Evolutionary conservation across 2,888 invertebrate genomes (phyloP).

Genomic region (Noctua pronuba): DNA sequence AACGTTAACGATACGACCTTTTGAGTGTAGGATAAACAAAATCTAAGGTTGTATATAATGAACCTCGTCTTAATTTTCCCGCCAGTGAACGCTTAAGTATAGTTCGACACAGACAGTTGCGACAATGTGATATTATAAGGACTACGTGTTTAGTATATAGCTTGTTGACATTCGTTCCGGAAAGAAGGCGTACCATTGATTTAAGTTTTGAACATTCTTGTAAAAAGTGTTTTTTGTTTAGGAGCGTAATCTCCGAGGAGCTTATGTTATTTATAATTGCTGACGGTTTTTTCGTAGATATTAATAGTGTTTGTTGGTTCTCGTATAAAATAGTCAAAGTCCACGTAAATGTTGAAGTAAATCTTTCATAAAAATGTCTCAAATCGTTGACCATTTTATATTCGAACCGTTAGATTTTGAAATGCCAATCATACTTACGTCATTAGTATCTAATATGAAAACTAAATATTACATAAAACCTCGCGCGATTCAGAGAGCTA

Average conservation of each 20-base stretch:
- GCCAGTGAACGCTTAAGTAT: background rate
- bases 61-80: background rate
- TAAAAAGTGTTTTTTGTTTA: constrained; percentile 32
- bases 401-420: background rate
- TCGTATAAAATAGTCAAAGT: constrained; percentile 21
- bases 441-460: constrained; percentile 26
- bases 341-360: background rate
- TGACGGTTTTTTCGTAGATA: constrained; percentile 15
- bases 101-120: constrained; percentile 27
- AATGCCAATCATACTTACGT: constrained; percentile 43
- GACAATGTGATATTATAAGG: constrained; percentile 56
- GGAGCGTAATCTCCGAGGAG: constrained; percentile 56
- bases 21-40: background rate
- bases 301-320: constrained; percentile 11
- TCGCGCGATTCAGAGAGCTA: constrained; percentile 15
- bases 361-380: background rate
- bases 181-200: constrained; percentile 33
- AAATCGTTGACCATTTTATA: constrained; percentile 18
- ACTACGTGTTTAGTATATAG: constrained; percentile 24
- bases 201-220: constrained; percentile 46
- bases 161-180: constrained; percentile 32
- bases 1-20: background rate
- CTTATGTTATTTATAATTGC: constrained; percentile 34
- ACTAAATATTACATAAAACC: constrained; percentile 9
- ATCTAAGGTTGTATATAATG: background rate